Percentiles rank a stretch among this genome's conserved stretches.
Conservation (phyloP, 2,113 vertebrate genomes). For the Nicator chloris region DNA sequence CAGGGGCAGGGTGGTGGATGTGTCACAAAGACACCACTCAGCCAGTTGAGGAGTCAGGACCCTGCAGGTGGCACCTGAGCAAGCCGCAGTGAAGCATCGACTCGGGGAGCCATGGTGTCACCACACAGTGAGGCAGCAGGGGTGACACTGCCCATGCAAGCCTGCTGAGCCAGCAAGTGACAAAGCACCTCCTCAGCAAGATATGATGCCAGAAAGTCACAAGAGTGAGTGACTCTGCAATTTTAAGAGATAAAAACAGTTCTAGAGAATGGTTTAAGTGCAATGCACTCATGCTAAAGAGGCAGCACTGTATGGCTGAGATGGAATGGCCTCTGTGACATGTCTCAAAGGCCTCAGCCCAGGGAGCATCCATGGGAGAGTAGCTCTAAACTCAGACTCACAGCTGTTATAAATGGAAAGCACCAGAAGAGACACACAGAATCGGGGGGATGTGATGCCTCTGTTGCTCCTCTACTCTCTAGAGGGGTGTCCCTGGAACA, state of each 20-base stretch:
- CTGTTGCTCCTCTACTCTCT: background rate
- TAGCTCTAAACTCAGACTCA: background rate
- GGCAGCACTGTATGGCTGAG: background rate
- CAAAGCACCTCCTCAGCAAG: background rate
- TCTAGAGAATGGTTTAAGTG: background rate
- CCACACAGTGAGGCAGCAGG: accelerated
- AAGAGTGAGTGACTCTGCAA: background rate
- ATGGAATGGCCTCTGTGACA: accelerated
- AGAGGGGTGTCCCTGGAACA: background rate
- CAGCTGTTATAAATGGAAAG: background rate
- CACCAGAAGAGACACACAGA: background rate
- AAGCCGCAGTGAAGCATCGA: accelerated
- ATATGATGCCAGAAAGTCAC: background rate
- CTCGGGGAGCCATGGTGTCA: background rate
- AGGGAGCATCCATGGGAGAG: background rate
- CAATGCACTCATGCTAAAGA: background rate
- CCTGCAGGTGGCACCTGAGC: background rate
- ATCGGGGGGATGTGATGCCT: accelerated
- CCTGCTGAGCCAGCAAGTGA: background rate
- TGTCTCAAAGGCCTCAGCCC: background rate
- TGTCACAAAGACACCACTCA: accelerated
- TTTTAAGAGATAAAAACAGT: background rate
- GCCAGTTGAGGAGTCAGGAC: background rate
- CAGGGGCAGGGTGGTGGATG: background rate
- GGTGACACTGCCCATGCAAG: background rate